phyloP scores from a whole-genome alignment of 2,888 invertebrate species.

The Zele albiditarsus region DNA sequence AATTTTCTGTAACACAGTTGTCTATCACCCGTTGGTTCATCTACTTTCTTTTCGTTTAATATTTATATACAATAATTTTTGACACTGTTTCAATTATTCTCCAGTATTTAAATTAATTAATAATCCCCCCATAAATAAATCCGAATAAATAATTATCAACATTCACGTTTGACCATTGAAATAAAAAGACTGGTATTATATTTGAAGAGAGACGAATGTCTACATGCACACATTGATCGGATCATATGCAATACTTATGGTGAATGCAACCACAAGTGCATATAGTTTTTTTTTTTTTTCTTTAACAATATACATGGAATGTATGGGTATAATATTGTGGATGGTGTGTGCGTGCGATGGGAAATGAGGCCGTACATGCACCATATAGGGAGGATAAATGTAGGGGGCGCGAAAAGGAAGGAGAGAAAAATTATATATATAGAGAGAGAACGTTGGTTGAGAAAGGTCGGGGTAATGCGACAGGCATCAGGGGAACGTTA shows the following conservation, averaged over 20 bases:
- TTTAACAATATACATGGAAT: neutral
- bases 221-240: constrained; percentile 62
- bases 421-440: constrained; percentile 48
- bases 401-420: constrained; percentile 53
- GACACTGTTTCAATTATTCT: too few species aligned
- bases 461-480: constrained; percentile 58
- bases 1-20: too few species aligned
- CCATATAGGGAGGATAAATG: constrained; percentile 19
- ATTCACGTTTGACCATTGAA: neutral
- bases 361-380: constrained; percentile 11
- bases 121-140: too few species aligned
- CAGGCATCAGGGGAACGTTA: constrained; percentile 34
- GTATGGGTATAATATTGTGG: neutral
- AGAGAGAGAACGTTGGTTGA: constrained; percentile 8
- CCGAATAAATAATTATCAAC: neutral
- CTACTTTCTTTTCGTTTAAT: too few species aligned
- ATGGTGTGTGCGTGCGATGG: neutral
- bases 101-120: too few species aligned
- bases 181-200: neutral
- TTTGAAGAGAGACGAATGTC: neutral
- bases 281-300: constrained; percentile 10
- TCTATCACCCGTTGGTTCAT: too few species aligned
- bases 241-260: constrained; percentile 65
- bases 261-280: constrained; percentile 64
- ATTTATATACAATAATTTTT: too few species aligned